Conservation (phyloP, 2,888 invertebrate genomes). For the Aphrophora alni region DNA sequence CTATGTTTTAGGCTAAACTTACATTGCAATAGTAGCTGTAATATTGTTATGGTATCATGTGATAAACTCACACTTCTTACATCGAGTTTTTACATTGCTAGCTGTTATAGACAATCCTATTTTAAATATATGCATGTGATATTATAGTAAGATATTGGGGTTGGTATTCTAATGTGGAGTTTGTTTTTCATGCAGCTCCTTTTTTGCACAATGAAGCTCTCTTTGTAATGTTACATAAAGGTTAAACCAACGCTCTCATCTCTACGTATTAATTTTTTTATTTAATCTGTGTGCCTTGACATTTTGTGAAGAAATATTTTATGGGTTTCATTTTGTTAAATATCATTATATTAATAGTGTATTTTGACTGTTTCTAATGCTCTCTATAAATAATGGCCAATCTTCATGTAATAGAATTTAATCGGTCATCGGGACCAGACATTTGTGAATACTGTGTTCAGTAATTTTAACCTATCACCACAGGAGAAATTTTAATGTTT, state of each 20-base stretch:
- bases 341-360: too few species aligned
- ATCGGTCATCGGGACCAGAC: too few species aligned
- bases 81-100: slow-evolving; percentile 44
- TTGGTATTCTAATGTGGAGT: slow-evolving; percentile 33
- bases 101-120: slow-evolving; percentile 50
- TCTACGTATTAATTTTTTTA: not conserved
- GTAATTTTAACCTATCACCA: too few species aligned
- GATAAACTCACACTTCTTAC: slow-evolving; percentile 37
- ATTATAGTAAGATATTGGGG: slow-evolving; percentile 35
- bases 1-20: slow-evolving; percentile 25
- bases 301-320: not conserved
- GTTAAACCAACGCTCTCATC: not conserved
- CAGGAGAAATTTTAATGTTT: too few species aligned
- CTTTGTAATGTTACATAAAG: slow-evolving; percentile 11
- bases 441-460: too few species aligned
- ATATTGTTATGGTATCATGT: slow-evolving; percentile 22
- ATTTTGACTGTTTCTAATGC: too few species aligned
- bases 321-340: too few species aligned
- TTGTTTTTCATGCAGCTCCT: not conserved
- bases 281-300: not conserved
- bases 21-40: slow-evolving; percentile 37
- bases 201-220: slow-evolving; percentile 30
- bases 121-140: slow-evolving; percentile 49
- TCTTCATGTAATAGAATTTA: too few species aligned
- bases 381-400: too few species aligned